Evolutionary conservation across 2,797 vertebrate genomes (phyloP).

Genomic region (Okamejei kenojei): DNA sequence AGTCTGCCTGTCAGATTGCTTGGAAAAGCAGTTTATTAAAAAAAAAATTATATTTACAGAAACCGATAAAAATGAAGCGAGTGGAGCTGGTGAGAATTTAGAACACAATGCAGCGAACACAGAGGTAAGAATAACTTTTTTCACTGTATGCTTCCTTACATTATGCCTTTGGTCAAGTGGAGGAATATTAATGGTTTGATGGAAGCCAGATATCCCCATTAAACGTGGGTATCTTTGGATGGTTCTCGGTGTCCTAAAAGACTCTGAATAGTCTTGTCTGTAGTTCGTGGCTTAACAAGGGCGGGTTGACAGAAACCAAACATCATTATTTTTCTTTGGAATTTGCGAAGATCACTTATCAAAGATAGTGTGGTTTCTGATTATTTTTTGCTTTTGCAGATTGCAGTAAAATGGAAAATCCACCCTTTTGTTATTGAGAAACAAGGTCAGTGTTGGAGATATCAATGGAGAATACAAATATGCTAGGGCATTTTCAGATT

Average conservation of each 20-base stretch:
- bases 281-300: background rate
- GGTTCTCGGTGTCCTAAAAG: background rate
- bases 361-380: background rate
- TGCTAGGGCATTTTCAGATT: no score
- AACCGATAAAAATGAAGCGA: background rate
- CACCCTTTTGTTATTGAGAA: background rate
- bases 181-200: background rate
- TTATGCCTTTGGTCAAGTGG: background rate
- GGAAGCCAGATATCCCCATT: background rate
- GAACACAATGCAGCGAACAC: slow-evolving; percentile 18
- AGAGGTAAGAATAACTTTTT: slow-evolving; percentile 7
- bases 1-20: background rate
- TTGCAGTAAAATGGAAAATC: background rate
- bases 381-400: background rate
- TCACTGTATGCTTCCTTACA: background rate
- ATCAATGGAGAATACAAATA: no score
- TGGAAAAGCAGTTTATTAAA: background rate
- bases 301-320: background rate
- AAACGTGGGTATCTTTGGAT: background rate
- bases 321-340: background rate
- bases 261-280: background rate
- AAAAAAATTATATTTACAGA: background rate
- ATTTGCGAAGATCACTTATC: background rate
- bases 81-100: background rate
- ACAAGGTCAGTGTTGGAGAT: no score